phyloP scores from a whole-genome alignment of 2,797 vertebrate species.

The Crenichthys baileyi region DNA sequence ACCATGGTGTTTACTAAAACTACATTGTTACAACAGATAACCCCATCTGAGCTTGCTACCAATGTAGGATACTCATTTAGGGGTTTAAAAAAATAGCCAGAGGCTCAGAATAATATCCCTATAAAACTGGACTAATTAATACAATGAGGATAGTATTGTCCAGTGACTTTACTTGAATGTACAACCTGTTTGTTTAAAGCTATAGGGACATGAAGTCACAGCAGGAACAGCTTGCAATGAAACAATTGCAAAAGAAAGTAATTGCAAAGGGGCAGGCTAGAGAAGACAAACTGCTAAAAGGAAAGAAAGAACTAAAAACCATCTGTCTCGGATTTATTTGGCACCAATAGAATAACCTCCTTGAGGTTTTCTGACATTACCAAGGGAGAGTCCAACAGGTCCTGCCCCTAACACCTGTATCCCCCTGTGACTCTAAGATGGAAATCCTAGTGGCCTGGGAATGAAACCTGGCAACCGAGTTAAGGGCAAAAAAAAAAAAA shows the following conservation, averaged over 20 bases:
- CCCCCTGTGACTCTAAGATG: constrained; percentile 46
- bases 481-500: not conserved
- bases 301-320: constrained; percentile 19
- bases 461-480: constrained; percentile 46
- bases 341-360: constrained; percentile 33
- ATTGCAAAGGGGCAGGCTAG: not conserved
- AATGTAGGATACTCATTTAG: constrained; percentile 18
- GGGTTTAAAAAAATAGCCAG: constrained; percentile 14
- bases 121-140: not conserved
- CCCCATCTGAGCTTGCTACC: constrained; percentile 1
- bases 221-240: not conserved
- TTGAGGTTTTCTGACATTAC: constrained; percentile 20
- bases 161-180: not conserved
- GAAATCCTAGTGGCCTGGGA: constrained; percentile 34
- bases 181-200: not conserved
- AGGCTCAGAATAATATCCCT: constrained; percentile 23
- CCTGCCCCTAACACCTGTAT: constrained; percentile 44
- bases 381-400: constrained; percentile 40
- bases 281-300: not conserved
- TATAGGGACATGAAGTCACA: not conserved
- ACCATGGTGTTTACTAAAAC: too few species aligned
- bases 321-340: constrained; percentile 34
- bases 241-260: too few species aligned
- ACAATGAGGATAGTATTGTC: not conserved
- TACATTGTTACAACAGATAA: not conserved